phyloP scores from a whole-genome alignment of 1,140 invertebrate species.

The Amyelois transitella region DNA sequence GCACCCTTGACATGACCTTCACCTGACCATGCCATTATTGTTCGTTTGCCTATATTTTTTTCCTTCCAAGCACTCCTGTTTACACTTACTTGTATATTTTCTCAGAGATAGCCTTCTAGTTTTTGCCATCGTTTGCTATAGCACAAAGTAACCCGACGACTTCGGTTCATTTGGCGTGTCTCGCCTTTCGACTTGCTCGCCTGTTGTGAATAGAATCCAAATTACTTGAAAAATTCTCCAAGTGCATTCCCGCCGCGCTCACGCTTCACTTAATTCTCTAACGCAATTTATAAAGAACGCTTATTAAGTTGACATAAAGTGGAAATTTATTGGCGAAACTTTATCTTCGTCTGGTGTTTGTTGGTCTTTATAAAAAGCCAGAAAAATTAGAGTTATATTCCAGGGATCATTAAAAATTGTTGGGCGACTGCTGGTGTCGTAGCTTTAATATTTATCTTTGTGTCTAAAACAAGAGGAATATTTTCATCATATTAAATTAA shows the following conservation, averaged over 20 bases:
- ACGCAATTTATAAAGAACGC: neutral
- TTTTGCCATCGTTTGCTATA: neutral
- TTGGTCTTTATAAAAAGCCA: neutral
- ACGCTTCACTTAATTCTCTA: slow-evolving; percentile 25
- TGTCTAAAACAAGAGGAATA: too few species aligned
- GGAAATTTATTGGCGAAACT: neutral
- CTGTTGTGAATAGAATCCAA: slow-evolving; percentile 61
- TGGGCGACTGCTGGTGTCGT: too few species aligned
- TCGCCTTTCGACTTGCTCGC: slow-evolving; percentile 36
- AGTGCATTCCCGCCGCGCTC: slow-evolving; percentile 33
- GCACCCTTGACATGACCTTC: too few species aligned
- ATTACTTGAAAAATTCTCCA: slow-evolving; percentile 59
- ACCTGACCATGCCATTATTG: too few species aligned
- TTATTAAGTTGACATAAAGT: slow-evolving; percentile 16
- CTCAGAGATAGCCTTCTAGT: neutral
- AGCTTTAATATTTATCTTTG: too few species aligned
- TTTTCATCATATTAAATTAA: too few species aligned
- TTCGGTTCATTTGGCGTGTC: slow-evolving; percentile 51
- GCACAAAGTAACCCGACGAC: neutral
- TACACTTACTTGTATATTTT: too few species aligned
- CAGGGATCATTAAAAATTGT: neutral
- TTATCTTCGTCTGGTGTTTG: neutral
- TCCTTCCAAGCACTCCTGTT: too few species aligned
- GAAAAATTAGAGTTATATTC: neutral
- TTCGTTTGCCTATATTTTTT: too few species aligned